Evolutionary conservation across 2,797 vertebrate species (phyloP).

Genomic region (Buphagus erythrorhynchus): DNA sequence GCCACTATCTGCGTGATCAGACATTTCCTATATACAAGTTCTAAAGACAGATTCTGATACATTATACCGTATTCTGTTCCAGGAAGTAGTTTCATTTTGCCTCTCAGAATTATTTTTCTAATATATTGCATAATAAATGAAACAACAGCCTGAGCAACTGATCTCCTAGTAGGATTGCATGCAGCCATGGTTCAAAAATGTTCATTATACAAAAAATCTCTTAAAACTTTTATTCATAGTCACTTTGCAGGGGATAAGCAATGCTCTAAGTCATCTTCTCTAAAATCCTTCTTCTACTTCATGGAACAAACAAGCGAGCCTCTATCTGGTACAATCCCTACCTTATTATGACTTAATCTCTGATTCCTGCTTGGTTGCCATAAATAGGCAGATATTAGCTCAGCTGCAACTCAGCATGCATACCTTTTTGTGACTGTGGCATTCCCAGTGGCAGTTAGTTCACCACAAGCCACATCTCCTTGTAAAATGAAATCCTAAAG

Average conservation of each 20-base stretch:
- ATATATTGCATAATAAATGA: not conserved
- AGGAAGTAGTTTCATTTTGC: not conserved
- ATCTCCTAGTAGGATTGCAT: not conserved
- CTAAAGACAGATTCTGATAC: not conserved
- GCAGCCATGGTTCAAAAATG: not conserved
- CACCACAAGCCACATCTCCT: constrained; percentile 19
- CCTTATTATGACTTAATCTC: constrained; percentile 50
- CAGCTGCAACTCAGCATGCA: constrained; percentile 21
- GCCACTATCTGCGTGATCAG: not conserved
- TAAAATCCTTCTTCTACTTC: constrained; percentile 1
- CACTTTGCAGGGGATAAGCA: not conserved
- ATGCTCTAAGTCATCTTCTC: not conserved
- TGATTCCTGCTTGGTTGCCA: constrained; percentile 18
- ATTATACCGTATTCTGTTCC: not conserved
- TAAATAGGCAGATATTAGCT: constrained; percentile 44
- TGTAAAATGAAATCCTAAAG: not conserved
- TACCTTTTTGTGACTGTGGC: constrained; percentile 3
- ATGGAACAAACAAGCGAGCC: not conserved
- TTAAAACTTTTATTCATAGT: not conserved
- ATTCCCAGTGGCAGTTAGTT: not conserved
- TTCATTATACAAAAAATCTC: not conserved
- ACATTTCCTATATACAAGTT: not conserved
- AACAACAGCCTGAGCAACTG: not conserved
- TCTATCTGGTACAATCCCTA: constrained; percentile 12
- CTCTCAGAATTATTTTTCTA: not conserved